Conservation (phyloP, 2,797 vertebrate species). For the Cichlasoma orientale region DNA sequence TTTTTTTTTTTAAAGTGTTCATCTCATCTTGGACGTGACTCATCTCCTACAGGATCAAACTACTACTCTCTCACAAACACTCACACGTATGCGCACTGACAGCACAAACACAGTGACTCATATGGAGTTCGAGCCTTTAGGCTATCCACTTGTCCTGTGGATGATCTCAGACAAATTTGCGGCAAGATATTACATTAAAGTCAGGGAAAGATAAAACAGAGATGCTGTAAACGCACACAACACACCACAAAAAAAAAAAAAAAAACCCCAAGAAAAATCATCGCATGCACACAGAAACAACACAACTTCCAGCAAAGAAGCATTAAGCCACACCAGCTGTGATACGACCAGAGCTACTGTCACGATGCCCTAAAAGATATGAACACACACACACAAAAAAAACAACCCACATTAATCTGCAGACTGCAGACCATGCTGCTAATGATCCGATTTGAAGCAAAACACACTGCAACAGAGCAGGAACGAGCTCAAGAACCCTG, state of each 20-base stretch:
- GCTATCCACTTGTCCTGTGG: constrained; percentile 21
- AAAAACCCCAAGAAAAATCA: not conserved
- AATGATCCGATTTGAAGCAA: constrained; percentile 40
- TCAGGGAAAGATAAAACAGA: not conserved
- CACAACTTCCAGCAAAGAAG: not conserved
- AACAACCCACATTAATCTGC: not conserved
- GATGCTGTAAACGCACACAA: not conserved
- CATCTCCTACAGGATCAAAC: constrained; percentile 17
- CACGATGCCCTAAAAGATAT: not conserved
- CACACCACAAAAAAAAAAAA: not conserved
- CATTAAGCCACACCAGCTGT: not conserved
- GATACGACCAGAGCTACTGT: not conserved
- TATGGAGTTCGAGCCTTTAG: not conserved
- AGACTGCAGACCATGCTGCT: constrained; percentile 8
- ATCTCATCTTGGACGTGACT: constrained; percentile 20
- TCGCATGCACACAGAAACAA: not conserved
- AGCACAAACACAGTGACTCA: not conserved
- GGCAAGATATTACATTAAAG: constrained; percentile 2
- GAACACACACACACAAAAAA: not conserved
- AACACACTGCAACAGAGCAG: not conserved
- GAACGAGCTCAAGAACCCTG: constrained; percentile 1
- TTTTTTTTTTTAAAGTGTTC: not conserved
- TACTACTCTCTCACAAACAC: not conserved
- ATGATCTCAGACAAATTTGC: constrained; percentile 22
- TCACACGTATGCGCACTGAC: not conserved